These are phyloP conservation scores for Tortrix viridana DNA, from an alignment of 2,888 invertebrate genomes.

Conservation along the genomic window DNA sequence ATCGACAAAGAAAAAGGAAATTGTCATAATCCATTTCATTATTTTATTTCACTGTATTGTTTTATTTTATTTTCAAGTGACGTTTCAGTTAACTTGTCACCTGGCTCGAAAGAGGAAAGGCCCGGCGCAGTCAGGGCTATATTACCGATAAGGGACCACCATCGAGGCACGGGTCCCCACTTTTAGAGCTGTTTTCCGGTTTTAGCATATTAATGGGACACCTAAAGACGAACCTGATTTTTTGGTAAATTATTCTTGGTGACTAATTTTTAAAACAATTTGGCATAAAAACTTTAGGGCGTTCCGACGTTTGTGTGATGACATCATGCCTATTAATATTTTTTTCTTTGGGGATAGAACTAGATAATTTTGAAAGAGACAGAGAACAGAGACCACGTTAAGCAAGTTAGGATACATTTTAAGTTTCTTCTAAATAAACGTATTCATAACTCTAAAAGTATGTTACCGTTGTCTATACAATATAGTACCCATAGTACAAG, in stretches of 20 bases:
- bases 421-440: too few species aligned
- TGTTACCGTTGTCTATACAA: too few species aligned
- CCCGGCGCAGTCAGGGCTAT: slow-evolving; percentile 54
- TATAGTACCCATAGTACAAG: too few species aligned
- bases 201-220: slow-evolving; percentile 55
- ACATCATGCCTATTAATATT: not conserved
- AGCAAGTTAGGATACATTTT: too few species aligned
- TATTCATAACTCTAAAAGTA: too few species aligned
- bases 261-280: slow-evolving; percentile 1
- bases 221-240: slow-evolving; percentile 22
- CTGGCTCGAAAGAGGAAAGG: slow-evolving; percentile 10
- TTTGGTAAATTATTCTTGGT: slow-evolving; percentile 11
- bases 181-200: slow-evolving; percentile 79
- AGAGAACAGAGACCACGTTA: too few species aligned
- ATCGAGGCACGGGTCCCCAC: slow-evolving; percentile 65
- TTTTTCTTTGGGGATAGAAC: too few species aligned
- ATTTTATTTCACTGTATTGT: too few species aligned
- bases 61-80: too few species aligned
- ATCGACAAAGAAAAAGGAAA: too few species aligned
- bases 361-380: too few species aligned
- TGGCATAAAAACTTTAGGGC: not conserved
- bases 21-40: too few species aligned
- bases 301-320: not conserved
- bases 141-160: slow-evolving; percentile 81
- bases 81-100: slow-evolving; percentile 1